These are phyloP conservation scores for Dipodomys spectabilis DNA, from an alignment of 2,113 vertebrate genomes.

Conservation along the genomic window DNA sequence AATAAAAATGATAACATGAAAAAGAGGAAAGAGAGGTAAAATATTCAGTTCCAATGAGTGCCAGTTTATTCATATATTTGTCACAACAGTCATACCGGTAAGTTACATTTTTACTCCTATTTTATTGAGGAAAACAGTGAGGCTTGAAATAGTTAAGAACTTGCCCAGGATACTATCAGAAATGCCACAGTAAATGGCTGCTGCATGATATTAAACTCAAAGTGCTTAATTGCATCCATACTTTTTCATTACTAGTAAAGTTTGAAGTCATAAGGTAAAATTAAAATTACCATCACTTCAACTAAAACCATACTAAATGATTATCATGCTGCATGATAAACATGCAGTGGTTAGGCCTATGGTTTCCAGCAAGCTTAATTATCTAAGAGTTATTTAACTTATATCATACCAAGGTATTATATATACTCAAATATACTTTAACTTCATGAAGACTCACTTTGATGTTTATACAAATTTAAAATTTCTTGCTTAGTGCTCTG, in stretches of 20 bases:
- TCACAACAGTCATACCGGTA: neutral
- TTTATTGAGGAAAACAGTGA: neutral
- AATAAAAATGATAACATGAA: neutral
- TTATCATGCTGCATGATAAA: neutral
- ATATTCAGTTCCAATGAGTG: neutral
- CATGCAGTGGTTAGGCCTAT: neutral
- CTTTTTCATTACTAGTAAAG: neutral
- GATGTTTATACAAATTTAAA: neutral
- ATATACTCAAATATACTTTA: neutral
- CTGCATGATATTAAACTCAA: neutral
- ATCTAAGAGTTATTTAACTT: constrained; percentile 2
- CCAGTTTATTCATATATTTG: neutral
- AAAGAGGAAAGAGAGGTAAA: neutral
- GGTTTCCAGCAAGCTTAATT: neutral
- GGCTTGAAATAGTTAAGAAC: neutral
- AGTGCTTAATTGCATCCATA: neutral
- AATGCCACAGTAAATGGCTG: neutral
- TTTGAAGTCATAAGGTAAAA: neutral
- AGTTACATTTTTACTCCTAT: neutral
- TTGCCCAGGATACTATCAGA: neutral
- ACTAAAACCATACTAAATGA: neutral
- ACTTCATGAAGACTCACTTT: neutral
- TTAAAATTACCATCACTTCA: neutral
- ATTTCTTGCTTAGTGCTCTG: neutral
- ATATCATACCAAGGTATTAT: constrained; percentile 16